Conservation (phyloP, 1,140 invertebrate genomes). For the Heterodera schachtii region DNA sequence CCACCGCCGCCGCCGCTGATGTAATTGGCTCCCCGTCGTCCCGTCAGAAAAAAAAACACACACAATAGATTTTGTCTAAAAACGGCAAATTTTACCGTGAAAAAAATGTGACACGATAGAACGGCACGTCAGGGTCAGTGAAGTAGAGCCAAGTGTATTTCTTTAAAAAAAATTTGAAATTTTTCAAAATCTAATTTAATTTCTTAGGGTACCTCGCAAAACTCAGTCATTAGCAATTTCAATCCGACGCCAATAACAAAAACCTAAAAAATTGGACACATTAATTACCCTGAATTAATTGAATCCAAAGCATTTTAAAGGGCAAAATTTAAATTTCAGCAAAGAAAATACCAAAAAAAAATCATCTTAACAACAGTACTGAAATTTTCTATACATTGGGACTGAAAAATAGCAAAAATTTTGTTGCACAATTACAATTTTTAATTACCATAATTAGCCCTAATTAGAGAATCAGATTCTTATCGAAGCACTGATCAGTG, state of each 20-base stretch:
- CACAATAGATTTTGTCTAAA: no score
- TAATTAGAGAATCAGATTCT: no score
- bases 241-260: constrained; percentile 64
- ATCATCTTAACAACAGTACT: constrained; percentile 2
- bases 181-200: not conserved
- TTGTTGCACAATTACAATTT: no score
- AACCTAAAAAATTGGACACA: constrained; percentile 41
- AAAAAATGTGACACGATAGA: constrained; percentile 65
- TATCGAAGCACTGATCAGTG: no score
- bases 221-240: constrained; percentile 59
- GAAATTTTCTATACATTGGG: not conserved
- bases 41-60: no score
- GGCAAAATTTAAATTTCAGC: not conserved
- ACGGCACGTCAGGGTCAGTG: constrained; percentile 63
- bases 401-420: no score
- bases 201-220: constrained; percentile 32
- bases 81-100: constrained; percentile 39
- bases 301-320: not conserved
- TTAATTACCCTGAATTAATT: no score
- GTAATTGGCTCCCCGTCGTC: no score
- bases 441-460: no score
- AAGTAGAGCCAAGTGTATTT: constrained; percentile 66
- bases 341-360: no score
- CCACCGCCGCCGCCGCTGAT: constrained; percentile 33
- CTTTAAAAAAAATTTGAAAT: constrained; percentile 35